Base-by-base conservation (phyloP, 2,113 vertebrate species). In the Eulemur macaco region DNA sequence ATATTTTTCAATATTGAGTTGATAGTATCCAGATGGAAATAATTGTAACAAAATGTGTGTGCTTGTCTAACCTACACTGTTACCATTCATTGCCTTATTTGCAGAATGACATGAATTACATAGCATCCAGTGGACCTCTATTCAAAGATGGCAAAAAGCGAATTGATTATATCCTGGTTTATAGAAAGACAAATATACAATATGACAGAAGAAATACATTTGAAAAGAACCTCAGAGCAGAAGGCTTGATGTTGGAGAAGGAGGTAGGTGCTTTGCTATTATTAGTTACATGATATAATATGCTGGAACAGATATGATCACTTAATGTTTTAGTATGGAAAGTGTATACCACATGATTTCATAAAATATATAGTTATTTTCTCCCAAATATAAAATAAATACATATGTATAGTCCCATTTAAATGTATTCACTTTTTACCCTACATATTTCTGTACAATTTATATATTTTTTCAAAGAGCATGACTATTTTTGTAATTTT, bases 121-220 rank as follows among this genome's bases (percentile, higher is more conserved):
- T 98, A 92, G 97, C 97, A 6, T 98, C 99, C 34, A 99, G 99
- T 17, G 99, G 99, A 5, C 99, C 99, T 23, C 99, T 99, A 94
- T 99, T 99, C 97, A 99, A 99, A 98, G 99, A 99, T 63, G 99
- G 99, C 34, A 99, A 99, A 98, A 99, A 99, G 68, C 98, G 99
- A 45, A 99, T 99, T 11, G 99, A 99, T 98, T 99, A 99, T 97
- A 99, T 99, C 96, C 98, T 99, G 98, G 99, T 99, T 89, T 99
- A 99, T 97, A 99, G 99, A 98, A 99, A 99, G 96, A 99, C 99
- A 86, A 99, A 99, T 95, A 99, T 98, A 58, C 99, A 99, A 96
- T 99, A 99, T 96, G 99, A 99, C 91, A 99, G 99, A 98, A 99
- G 99, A 96, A 99, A 99, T 97, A 99, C 99, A 0, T 99, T 99